Conservation (phyloP, 2,797 vertebrate genomes). For the Diceros bicornis region DNA sequence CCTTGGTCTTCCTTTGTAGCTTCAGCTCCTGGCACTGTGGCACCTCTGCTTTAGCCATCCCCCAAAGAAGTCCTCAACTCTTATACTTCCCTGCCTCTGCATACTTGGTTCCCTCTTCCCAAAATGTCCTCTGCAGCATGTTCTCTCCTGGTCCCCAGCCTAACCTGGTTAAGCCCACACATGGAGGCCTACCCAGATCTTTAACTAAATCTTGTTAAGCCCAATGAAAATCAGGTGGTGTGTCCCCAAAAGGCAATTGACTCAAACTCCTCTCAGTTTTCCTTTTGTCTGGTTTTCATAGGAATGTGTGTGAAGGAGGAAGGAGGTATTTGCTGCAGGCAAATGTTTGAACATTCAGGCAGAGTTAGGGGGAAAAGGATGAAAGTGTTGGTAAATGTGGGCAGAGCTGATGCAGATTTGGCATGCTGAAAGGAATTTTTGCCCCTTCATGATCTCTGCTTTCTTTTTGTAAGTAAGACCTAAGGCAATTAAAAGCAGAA, state of each 20-base stretch:
- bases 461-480: slow-evolving; percentile 58
- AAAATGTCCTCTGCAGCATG: neutral
- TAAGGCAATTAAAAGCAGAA: slow-evolving; percentile 71
- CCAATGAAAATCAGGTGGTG: slow-evolving; percentile 28
- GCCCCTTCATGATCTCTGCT: slow-evolving; percentile 13
- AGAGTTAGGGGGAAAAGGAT: neutral
- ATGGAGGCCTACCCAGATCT: neutral
- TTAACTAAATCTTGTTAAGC: slow-evolving; percentile 7
- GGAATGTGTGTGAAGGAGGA: slow-evolving; percentile 35
- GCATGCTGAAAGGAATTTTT: slow-evolving; percentile 34
- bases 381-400: neutral
- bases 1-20: neutral
- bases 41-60: neutral
- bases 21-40: neutral
- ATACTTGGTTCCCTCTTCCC: neutral
- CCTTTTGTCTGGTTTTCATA: slow-evolving; percentile 61
- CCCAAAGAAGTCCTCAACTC: neutral
- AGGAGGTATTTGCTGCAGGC: slow-evolving; percentile 44
- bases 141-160: neutral
- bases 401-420: neutral
- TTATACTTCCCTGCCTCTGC: too few species aligned
- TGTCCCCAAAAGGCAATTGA: neutral
- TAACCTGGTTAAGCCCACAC: neutral
- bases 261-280: neutral
- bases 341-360: slow-evolving; percentile 55